Evolutionary conservation across 2,888 invertebrate species (phyloP), one percentile per base, ranked within the genome.

Genomic region (Metopia argyrocephala): DNA sequence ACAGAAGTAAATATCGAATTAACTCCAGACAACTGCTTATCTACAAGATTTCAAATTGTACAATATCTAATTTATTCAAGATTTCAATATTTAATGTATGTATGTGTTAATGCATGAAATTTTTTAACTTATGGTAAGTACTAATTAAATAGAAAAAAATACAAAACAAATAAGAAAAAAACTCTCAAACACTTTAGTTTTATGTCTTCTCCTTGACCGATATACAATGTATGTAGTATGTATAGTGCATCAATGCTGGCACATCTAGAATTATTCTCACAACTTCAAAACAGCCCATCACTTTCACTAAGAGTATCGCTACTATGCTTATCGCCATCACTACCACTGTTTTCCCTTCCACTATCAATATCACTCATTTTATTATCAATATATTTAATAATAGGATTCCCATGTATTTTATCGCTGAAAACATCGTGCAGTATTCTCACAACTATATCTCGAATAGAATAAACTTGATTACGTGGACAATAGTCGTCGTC

Each of bases 401-500:
- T 91, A 12, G 91, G 88, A 64, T 87, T 86, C n/a, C 86, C 84
- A 66, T 88, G 87, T 2, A 91, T 78, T 28, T 85, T 84, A 3
- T 89, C 88, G 7, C 86, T 86, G 75, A 89, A 90, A 5, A 90
- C 87, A 5, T 88, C 87, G 66, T 91, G 91, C 46, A 96, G 89
- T 74, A 93, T 91, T 69, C 92, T 89, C 61, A 95, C 85, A 5
- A 95, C 94, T 48, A 92, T 91, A 9, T 92, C 91, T 89, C 97
- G 96, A 82, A 97, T 96, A 57, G 91, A 90, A 74, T 96, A 95
- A 38, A 97, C 97, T 90, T 96, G 95, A 87, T 95, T 93, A 20
- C 93, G 91, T 0, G 97, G 97, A 85, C 97, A 97, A 87, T 97
- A 98, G 83, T 96, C 97, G 87, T 98, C 97, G 52, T 94, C 93